Base-by-base conservation (phyloP, 2,797 vertebrate genomes). In the Protosalanx chinensis region DNA sequence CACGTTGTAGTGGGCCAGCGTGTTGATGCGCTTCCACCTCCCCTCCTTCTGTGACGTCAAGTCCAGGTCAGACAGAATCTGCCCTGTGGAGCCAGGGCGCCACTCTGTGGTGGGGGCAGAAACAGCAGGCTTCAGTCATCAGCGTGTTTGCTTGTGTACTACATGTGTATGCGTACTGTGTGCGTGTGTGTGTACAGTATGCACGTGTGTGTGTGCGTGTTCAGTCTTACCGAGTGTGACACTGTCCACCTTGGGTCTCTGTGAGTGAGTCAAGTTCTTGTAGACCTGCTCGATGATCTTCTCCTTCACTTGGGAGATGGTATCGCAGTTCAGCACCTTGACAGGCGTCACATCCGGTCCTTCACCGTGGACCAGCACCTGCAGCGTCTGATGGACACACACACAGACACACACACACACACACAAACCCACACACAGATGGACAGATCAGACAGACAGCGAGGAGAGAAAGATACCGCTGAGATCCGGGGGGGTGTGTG, bases 251-350 rank as follows among this genome's bases (percentile, higher is more conserved):
- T 95, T 97, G 78, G 97, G 98, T 89, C 97, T 92, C 85, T 92
- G 94, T 61, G 97, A 95, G 87, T 96, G 96, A 0, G 97, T 95
- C 82, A 95, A 89, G 46, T 95, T 96, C 84, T 94, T 93, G 84
- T 97, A 98, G 78, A 98, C 98, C 90, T 98, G 96, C 86, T 99
- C 98, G 1, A 99, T 95, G 81, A 99, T 96, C 91, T 99, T 99
- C 83, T 99, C 98, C 83, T 99, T 99, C 79, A 99, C 97, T 90
- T 99, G 98, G 7, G 96, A 96, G 90, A 99, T 93, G 75, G 97
- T 98, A 89, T 99, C 98, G 71, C 98, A 99, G 92, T 93, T 98
- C 82, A 99, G 89, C 81, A 98, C 98, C 89, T 99, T 99, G 73
- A 99, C 98, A 0, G 94, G 95, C 16, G 94, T 88, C 71, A 97